Evolutionary conservation across 2,888 invertebrate species (phyloP).

Genomic region (Ecliptopera silaceata): DNA sequence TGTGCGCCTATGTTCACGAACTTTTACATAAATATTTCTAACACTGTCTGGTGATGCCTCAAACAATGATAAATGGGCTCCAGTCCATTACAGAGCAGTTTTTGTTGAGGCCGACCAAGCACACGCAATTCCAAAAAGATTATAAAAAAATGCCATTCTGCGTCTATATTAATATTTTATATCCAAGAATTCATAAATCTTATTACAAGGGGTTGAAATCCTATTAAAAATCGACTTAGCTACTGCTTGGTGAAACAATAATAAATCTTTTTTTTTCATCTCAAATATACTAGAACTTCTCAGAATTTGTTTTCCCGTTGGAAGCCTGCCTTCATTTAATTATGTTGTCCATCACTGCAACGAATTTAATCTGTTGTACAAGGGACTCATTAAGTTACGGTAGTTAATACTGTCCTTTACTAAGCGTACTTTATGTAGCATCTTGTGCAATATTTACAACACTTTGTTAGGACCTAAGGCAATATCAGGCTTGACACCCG

Average conservation of each 20-base stretch:
- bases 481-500: neutral
- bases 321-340: no score
- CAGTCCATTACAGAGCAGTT: slow-evolving; percentile 2
- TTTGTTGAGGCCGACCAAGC: neutral
- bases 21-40: slow-evolving; percentile 10
- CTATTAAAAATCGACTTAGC: no score
- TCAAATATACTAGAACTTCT: no score
- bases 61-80: slow-evolving; percentile 18
- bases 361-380: neutral
- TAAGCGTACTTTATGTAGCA: slow-evolving; percentile 15
- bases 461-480: slow-evolving; percentile 3
- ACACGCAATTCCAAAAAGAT: no score
- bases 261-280: no score
- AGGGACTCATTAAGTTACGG: slow-evolving; percentile 3
- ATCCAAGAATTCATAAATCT: no score
- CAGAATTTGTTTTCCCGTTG: no score
- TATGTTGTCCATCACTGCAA: neutral
- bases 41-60: slow-evolving; percentile 5
- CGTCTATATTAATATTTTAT: no score
- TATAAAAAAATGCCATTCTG: no score
- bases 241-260: no score
- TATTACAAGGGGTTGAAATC: no score
- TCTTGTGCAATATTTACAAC: slow-evolving; percentile 14
- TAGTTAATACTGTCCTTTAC: slow-evolving; percentile 6
- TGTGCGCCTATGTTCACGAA: neutral